Evolutionary conservation across 2,113 vertebrate species (phyloP), one percentile per base, ranked within the genome.

Genomic region (Piprites chloris): DNA sequence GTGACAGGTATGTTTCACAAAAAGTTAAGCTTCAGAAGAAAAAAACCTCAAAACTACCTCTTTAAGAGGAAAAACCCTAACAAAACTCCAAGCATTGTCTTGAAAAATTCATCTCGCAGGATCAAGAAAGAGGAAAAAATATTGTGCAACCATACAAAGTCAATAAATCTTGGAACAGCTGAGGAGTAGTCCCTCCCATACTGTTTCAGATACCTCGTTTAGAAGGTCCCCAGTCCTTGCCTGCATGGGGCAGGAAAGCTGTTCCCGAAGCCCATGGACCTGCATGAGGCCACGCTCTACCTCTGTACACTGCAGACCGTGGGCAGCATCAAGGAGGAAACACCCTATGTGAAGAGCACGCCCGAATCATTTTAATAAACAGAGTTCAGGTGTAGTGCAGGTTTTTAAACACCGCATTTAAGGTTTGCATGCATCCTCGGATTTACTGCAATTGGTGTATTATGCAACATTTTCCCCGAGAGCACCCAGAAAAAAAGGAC

Each of bases 21-120:
- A 37, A 90, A 80, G 86, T 92, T 84, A 92, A 28, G 24, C 47
- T 86, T 37, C 14, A 14, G 37, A 87, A 73, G 11, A 55, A 89
- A 24, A 66, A 56, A 53, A 26, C 1, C 46, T 37, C 49, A 61
- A 50, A 87, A 46, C 53, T 47, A 59, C 3, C 10, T 39, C 39
- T 39, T 68, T 28, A 79, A 58, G 33, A 71, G 22, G 6, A 52
- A 42, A 42, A 65, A 55, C 6, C 30, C 5, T 55, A 93, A 71
- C 2, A 8, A 55, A 84, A 59, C 11, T 46, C n/a, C 19, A 83
- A 58, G 7, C 33, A 87, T 4, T 62, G 37, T 35, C 37, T 44
- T 75, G 56, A 71, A 94, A 89, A 87, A 56, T 6, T n/a, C 39
- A 84, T 47, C 44, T 56, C 1, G 2, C 5, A 49, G 32, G 39